phyloP scores from a whole-genome alignment of 2,797 vertebrate species.

The Phalloptychus januarius region DNA sequence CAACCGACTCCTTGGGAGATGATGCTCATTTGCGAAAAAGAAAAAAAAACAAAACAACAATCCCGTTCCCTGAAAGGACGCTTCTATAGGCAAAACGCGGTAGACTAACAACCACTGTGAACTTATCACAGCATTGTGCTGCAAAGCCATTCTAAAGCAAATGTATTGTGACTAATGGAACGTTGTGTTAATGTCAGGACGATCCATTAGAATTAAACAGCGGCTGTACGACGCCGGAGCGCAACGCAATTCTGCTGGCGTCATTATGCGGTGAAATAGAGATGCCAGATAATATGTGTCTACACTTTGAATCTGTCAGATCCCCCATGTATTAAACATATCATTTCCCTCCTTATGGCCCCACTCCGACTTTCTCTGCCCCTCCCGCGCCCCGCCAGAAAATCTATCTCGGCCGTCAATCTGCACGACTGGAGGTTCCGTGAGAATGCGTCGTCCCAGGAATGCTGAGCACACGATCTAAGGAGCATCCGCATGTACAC shows the following conservation, averaged over 20 bases:
- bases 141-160: conserved; percentile 27
- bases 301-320: conserved; percentile 52
- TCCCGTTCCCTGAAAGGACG: not conserved
- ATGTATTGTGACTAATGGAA: conserved; percentile 54
- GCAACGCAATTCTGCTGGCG: conserved; percentile 24
- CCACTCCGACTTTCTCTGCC: conserved; percentile 28
- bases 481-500: conserved; percentile 2
- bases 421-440: conserved; percentile 50
- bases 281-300: conserved; percentile 48
- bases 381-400: conserved; percentile 3
- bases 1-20: not conserved
- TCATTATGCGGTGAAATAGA: conserved; percentile 47
- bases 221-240: conserved; percentile 27
- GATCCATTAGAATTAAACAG: conserved; percentile 47
- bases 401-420: conserved; percentile 68
- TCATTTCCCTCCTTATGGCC: conserved; percentile 56
- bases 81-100: conserved; percentile 10
- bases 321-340: conserved; percentile 65
- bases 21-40: not conserved
- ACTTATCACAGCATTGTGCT: not conserved
- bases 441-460: conserved; percentile 24
- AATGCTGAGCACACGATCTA: conserved; percentile 17
- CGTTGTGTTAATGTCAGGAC: conserved; percentile 44
- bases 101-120: conserved; percentile 3
- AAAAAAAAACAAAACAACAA: not conserved